Conservation (phyloP, 2,797 vertebrate genomes). For the Mastacembelus armatus region DNA sequence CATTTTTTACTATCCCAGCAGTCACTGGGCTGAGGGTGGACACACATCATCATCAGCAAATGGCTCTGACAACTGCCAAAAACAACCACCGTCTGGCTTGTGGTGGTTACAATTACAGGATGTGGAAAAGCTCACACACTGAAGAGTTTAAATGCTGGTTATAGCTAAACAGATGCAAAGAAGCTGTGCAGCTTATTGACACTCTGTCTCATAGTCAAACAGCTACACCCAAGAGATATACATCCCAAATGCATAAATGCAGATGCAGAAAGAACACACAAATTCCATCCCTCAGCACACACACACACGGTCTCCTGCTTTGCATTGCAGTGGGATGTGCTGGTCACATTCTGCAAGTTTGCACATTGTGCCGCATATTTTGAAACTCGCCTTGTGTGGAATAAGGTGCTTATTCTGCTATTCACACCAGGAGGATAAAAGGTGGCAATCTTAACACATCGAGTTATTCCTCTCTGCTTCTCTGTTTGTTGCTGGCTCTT, state of each 20-base stretch:
- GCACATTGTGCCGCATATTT: conserved; percentile 76
- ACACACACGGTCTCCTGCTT: conserved; percentile 21
- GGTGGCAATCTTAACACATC: conserved; percentile 66
- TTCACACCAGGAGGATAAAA: conserved; percentile 76
- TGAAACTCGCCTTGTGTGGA: conserved; percentile 54
- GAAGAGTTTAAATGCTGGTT: conserved; percentile 18
- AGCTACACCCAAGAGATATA: conserved; percentile 31
- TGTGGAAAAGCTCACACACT: conserved; percentile 7
- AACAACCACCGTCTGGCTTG: conserved; percentile 27
- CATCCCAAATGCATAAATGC: conserved; percentile 50
- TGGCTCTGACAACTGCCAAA: conserved; percentile 42
- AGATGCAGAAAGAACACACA: conserved; percentile 48
- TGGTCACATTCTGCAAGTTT: conserved; percentile 64
- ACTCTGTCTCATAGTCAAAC: conserved; percentile 30
- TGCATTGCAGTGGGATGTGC: conserved; percentile 43
- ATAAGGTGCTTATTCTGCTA: conserved; percentile 65
- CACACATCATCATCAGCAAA: conserved; percentile 40
- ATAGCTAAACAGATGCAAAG: conserved; percentile 14
- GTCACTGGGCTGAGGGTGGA: conserved; percentile 60
- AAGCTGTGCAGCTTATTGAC: conserved; percentile 19
- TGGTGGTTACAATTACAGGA: conserved; percentile 14
- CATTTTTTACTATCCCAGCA: conserved; percentile 72
- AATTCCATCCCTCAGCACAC: conserved; percentile 18
- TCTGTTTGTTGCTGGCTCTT: conserved; percentile 53
- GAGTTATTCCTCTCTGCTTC: conserved; percentile 58